These are phyloP conservation scores for Tenthredo notha DNA, from an alignment of 2,888 invertebrate species.

Conservation along the genomic window DNA sequence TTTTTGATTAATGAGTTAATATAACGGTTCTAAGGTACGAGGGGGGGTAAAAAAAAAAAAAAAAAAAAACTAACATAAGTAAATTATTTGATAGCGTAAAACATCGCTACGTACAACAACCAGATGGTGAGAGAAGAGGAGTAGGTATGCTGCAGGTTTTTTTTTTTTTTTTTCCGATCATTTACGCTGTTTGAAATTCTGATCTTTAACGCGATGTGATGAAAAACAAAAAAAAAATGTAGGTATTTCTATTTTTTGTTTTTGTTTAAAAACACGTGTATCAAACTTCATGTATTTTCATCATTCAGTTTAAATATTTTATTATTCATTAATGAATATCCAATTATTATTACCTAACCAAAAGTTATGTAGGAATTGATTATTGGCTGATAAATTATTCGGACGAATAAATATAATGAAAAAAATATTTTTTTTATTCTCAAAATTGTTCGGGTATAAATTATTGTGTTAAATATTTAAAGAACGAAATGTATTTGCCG, in stretches of 20 bases:
- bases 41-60: no score
- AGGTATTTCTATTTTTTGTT: no score
- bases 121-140: slow-evolving; percentile 7
- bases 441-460: not conserved
- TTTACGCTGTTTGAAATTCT: no score
- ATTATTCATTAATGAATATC: no score
- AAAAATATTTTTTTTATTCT: not conserved
- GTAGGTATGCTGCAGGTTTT: not conserved
- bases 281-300: no score
- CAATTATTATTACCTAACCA: no score
- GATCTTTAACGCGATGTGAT: no score
- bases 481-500: not conserved
- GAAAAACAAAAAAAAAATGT: no score
- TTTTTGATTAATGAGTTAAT: slow-evolving; percentile 24
- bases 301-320: no score
- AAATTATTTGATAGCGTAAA: not conserved
- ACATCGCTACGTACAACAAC: not conserved
- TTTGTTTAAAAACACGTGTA: no score
- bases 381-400: not conserved
- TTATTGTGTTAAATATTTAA: not conserved
- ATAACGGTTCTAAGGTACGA: slow-evolving; percentile 1
- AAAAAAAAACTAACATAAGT: not conserved
- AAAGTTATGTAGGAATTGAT: no score
- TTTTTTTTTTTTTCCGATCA: no score
- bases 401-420: not conserved